Base-by-base conservation (phyloP, 30 jellyfish, hydroid and myxozoan species). In the Cassiopea andromeda region DNA sequence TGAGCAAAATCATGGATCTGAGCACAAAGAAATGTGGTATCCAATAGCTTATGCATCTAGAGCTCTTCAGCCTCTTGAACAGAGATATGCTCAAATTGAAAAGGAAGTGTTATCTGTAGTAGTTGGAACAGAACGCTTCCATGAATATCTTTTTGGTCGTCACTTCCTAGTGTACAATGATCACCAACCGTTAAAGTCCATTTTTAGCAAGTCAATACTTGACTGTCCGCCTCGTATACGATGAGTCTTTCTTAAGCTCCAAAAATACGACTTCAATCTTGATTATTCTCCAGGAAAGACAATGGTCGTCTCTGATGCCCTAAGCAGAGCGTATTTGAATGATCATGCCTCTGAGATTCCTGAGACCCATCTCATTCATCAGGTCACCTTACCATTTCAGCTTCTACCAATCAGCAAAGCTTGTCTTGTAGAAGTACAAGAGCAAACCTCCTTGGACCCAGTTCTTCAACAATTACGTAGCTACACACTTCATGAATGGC, bases 1-100 rank as follows among this genome's bases (percentile, higher is more conserved):
- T 16, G 97, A 90, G 67, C 97, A 90, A 69, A 85, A 69, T 38
- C 38, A 27, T 27, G 38, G 38, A 27, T 27, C 38, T 27, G 91
- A 82, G 49, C 78, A 10, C 18, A 43, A 48, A 16, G 7, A 6
- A 6, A 90, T 19, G 16, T 90, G 97, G 97, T 48, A 83, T 58
- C 97, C 97, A 15, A 88, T 91, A 61, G 97, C 97, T 12, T 91
- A 85, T 79, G 92, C 97, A 44, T 71, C 95, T 68, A 89, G 97
- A n/a, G 59, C 85, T 9, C 78, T 91, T 43, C 74, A 87, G 4
- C 59, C 74, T 9, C 10, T 97, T 19, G 97, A 91, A 49, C 17
- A 46, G 14, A 76, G 87, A 90, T 91, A 91, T 71, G 76, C 89
- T 66, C 92, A 69, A 72, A 77, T 86, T 17, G 97, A 85, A 69